A percentile compares a stretch with the other conserved stretches of the same genome.
These are phyloP conservation scores for Condylostylus longicornis DNA, from an alignment of 1,140 invertebrate species.

Conservation along the genomic window DNA sequence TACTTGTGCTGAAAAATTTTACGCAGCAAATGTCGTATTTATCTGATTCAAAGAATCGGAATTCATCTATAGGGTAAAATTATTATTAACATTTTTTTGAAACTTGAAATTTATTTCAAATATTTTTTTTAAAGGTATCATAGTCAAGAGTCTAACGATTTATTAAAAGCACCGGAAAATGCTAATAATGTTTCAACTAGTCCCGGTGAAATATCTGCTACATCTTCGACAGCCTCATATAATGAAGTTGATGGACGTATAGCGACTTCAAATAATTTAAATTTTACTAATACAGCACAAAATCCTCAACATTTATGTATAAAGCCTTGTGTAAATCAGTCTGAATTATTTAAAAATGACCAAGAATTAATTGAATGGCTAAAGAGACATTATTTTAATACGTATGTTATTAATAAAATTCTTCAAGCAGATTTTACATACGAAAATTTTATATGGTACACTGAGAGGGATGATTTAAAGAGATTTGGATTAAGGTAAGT, in stretches of 20 bases:
- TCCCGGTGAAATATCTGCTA: no score
- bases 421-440: slow-evolving; percentile 60
- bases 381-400: slow-evolving; percentile 39
- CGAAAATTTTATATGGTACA: slow-evolving; percentile 56
- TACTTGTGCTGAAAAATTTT: slow-evolving; percentile 34
- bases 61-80: slow-evolving; percentile 21
- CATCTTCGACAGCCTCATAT: no score
- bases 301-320: slow-evolving; percentile 11
- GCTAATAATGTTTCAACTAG: not conserved
- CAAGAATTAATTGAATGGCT: slow-evolving; percentile 42
- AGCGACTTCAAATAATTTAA: slow-evolving; percentile 14
- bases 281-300: slow-evolving; percentile 7
- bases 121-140: slow-evolving; percentile 2
- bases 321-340: slow-evolving; percentile 13
- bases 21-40: slow-evolving; percentile 29
- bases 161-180: not conserved
- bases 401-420: slow-evolving; percentile 43
- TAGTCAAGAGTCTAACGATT: not conserved
- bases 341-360: slow-evolving; percentile 23
- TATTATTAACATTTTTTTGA: no score
- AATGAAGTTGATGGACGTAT: not conserved
- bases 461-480: slow-evolving; percentile 60
- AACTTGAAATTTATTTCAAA: no score
- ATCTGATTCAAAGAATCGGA: slow-evolving; percentile 13
- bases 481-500: slow-evolving; percentile 53